A percentile compares a stretch with the other conserved stretches of the same genome.
These are phyloP conservation scores for Amniataba percoides DNA, from an alignment of 2,797 vertebrate species.

Conservation along the genomic window DNA sequence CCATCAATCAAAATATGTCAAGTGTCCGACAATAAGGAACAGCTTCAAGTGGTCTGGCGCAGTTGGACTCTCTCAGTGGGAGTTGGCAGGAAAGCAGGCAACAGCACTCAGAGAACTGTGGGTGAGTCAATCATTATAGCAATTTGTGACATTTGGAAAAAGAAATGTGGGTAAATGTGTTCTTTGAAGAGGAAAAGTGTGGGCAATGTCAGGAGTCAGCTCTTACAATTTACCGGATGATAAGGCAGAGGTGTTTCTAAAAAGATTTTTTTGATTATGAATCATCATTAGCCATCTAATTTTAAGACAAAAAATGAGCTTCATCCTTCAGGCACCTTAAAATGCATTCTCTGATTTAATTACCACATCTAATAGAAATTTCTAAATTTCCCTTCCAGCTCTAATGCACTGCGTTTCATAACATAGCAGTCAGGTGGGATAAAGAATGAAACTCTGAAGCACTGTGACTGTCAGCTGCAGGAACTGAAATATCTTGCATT, in stretches of 20 bases:
- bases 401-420: conserved; percentile 6
- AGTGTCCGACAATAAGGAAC: conserved; percentile 59
- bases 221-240: neutral
- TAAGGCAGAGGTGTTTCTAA: neutral
- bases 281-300: neutral
- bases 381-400: neutral
- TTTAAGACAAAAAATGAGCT: neutral
- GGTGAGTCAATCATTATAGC: conserved; percentile 56
- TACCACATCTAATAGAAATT: neutral
- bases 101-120: conserved; percentile 44
- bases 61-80: conserved; percentile 52
- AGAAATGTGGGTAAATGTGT: conserved; percentile 24
- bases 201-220: conserved; percentile 13
- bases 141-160: conserved; percentile 63
- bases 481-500: neutral
- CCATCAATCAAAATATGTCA: conserved; percentile 74
- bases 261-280: conserved; percentile 12
- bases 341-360: conserved; percentile 18
- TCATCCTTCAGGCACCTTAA: neutral
- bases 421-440: conserved; percentile 2
- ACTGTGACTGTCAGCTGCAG: neutral
- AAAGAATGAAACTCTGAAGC: neutral
- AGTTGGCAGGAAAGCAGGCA: conserved; percentile 49
- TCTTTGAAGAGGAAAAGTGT: conserved; percentile 21
- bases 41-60: conserved; percentile 62